A percentile compares a stretch with the other conserved stretches of the same genome.
Conservation (phyloP, 2,888 invertebrate genomes). For the Coelopa pilipes region DNA sequence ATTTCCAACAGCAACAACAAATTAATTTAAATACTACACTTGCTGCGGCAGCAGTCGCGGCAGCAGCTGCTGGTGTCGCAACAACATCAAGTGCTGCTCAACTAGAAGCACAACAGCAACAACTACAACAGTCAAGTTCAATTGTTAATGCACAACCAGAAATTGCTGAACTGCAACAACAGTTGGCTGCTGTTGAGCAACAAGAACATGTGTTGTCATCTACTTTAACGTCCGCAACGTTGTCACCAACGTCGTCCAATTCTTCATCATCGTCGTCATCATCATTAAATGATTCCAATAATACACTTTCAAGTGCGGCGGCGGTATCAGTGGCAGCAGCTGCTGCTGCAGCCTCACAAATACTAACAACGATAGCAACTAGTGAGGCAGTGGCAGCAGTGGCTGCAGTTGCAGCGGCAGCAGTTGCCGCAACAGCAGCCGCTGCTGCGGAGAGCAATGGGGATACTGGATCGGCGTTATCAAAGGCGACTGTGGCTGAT, state of each 20-base stretch:
- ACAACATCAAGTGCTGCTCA: constrained; percentile 56
- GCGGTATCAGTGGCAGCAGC: constrained; percentile 57
- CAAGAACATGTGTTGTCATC: constrained; percentile 53
- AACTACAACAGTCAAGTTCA: constrained; percentile 54
- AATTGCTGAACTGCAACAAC: constrained; percentile 57
- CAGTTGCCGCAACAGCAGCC: constrained; percentile 49
- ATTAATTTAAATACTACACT: constrained; percentile 60
- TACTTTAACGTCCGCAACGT: constrained; percentile 47
- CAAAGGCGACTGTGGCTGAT: constrained; percentile 41
- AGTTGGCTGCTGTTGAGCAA: constrained; percentile 55
- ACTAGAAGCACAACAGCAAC: constrained; percentile 50
- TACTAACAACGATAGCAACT: constrained; percentile 57
- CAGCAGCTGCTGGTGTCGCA: constrained; percentile 54
- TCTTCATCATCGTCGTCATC: constrained; percentile 48
- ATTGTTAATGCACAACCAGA: constrained; percentile 46
- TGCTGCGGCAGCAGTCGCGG: constrained; percentile 55
- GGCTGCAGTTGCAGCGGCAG: constrained; percentile 59
- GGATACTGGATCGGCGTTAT: background rate
- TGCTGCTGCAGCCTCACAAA: constrained; percentile 63
- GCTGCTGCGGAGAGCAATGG: constrained; percentile 41
- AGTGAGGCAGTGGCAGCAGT: constrained; percentile 54
- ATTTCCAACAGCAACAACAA: constrained; percentile 63
- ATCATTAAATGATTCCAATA: constrained; percentile 39
- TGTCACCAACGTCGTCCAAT: constrained; percentile 49
- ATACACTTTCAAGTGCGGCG: constrained; percentile 47